Evolutionary conservation across 2,797 vertebrate species (phyloP), one percentile per base, ranked within the genome.

Genomic region (Danio albolineatus): DNA sequence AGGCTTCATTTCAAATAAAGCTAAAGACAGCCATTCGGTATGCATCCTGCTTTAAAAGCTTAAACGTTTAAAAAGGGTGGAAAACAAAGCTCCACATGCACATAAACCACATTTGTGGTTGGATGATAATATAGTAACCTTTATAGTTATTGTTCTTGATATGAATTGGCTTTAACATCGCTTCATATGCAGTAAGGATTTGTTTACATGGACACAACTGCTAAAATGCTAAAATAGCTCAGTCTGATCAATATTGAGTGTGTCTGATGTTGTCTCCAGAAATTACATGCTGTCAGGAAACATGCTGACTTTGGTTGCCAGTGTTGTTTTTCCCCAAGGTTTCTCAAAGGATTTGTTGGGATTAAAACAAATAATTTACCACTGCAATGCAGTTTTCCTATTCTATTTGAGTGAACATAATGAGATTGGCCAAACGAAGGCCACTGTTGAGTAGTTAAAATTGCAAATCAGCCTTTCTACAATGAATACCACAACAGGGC

Each of bases 401-500:
- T 36, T 54, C 17, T 17, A 49, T 49, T 53, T 36, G n/a, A n/a
- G 60, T 10, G 10, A 65, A 76, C 60, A 65, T 21, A 76, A 76
- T 21, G n/a, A 51, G 28, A 39, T 39, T 46, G 38, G 60, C 46
- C 48, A 61, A 51, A 19, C 4, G 5, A 54, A 43, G 38, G 48
- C n/a, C 6, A 53, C 9, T 43, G 19, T 51, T 14, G 4, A 57
- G 7, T 12, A 16, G 46, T 41, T 62, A 6, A 51, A 62, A 41
- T 61, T 64, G 12, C 6, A 74, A 17, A 8, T 2, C 41, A 59
- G 5, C 14, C 57, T 7, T 12, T 39, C 36, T 77, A 73, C 56
- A 74, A 21, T 82, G 73, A 73, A 64, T 36, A 41, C 43, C 73
- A 82, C 76, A 85, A 70, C 44, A 73, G n/a, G 38, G 19, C 48